Evolutionary conservation across 2,113 vertebrate genomes (phyloP), one percentile per base, ranked within the genome.

Genomic region (Eulacestoma nigropectus): DNA sequence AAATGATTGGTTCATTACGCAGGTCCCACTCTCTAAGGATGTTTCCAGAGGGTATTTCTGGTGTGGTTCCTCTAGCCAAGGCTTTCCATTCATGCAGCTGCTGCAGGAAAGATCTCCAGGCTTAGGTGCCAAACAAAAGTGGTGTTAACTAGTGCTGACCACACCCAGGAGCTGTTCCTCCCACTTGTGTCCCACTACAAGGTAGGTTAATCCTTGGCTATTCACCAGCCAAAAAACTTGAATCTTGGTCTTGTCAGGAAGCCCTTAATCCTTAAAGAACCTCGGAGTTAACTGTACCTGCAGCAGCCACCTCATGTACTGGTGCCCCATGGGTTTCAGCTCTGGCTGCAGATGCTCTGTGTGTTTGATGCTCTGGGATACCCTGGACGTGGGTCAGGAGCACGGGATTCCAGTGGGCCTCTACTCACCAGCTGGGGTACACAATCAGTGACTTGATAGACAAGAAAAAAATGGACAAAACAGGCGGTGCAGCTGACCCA

Each of bases 1-100:
- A 80, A 79, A 73, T 0, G 0, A 17, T 39, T 13, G 41, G 50
- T 55, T 59, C 0, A 0, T 33, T 90, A 46, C 9, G 23, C 60
- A 44, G 17, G 64, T 18, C n/a, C 15, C 23, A 65, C 25, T 67
- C 32, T 49, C 27, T n/a, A 47, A 64, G 52, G 55, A 57, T 5
- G 10, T 20, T 62, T 44, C 63, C 88, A 42, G 55, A 79, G 46
- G 42, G 3, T 25, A 39, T 12, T 80, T 77, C 44, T 89, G 56
- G 10, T 47, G 44, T 74, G 33, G 32, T 56, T 78, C 62, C 55
- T 80, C 64, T 11, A 70, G 77, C 55, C 56, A 78, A 78, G 26
- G 52, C n/a, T 47, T 81, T 77, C 50, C 46, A 30, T 41, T 69
- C 23, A 35, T n/a, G 46, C 22, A 77, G 18, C 44, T 74, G 42